Evolutionary conservation across 2,797 vertebrate species (phyloP).

Genomic region (Arctocebus calabarensis): DNA sequence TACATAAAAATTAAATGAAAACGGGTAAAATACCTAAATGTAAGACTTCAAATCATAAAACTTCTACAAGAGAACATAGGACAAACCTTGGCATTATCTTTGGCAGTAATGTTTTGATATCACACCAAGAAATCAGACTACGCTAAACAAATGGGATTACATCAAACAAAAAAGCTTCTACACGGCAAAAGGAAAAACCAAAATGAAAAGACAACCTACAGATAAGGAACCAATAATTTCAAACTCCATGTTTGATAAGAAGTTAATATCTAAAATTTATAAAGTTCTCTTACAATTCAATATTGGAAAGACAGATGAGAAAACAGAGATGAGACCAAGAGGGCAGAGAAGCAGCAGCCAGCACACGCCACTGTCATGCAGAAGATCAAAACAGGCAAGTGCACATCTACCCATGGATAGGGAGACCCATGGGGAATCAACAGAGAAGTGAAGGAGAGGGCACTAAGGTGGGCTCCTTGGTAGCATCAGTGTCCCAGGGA

Average conservation of each 20-base stretch:
- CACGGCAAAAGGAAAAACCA: not conserved
- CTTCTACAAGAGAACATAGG: not conserved
- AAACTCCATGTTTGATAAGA: not conserved
- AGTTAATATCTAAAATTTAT: not conserved
- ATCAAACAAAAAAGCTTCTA: not conserved
- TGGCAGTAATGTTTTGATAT: not conserved
- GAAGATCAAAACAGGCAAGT: too few relatives aligned
- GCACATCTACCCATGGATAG: too few relatives aligned
- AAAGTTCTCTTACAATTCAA: not conserved
- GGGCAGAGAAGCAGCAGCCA: too few relatives aligned
- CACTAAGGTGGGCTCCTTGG: too few relatives aligned
- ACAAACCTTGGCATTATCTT: not conserved
- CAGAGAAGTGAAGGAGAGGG: too few relatives aligned
- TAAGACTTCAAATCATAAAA: not conserved
- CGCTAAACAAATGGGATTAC: not conserved
- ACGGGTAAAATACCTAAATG: not conserved
- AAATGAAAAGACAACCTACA: not conserved
- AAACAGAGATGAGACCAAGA: too few relatives aligned
- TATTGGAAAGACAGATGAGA: not conserved
- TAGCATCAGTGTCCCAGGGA: too few relatives aligned
- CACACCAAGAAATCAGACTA: not conserved
- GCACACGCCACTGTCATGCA: too few relatives aligned
- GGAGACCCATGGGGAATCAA: too few relatives aligned
- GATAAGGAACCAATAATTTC: not conserved
- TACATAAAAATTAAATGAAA: not conserved